phyloP scores from a whole-genome alignment of 2,113 vertebrate species.

The rabbit (Oryctolagus cuniculus) region mOryCun1.1 NC_091441.1:28716001-28716500 shows the following conservation, averaged over 20 bases:
- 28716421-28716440: slow-evolving; percentile 60
- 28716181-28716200: too few relatives aligned
- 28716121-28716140: too few relatives aligned
- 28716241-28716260: background rate
- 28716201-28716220: too few relatives aligned
- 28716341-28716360: background rate
- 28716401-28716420: slow-evolving; percentile 57
- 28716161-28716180: too few relatives aligned
- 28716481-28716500: slow-evolving; percentile 40
- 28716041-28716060: too few relatives aligned
- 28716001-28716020: too few relatives aligned
- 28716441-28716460: slow-evolving; percentile 72
- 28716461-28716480: slow-evolving; percentile 57
- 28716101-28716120: too few relatives aligned
- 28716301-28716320: background rate
- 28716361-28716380: background rate
- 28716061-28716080: too few relatives aligned
- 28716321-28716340: background rate
- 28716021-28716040: too few relatives aligned
- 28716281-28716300: background rate
- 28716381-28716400: slow-evolving; percentile 62
- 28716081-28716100: too few relatives aligned
- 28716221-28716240: slow-evolving; percentile 2
- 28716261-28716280: background rate
- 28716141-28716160: too few relatives aligned